Percentiles rank a stretch among this genome's conserved stretches.
Conservation (phyloP, 2,797 vertebrate species). For the Stomatorhinus walkeri region DNA sequence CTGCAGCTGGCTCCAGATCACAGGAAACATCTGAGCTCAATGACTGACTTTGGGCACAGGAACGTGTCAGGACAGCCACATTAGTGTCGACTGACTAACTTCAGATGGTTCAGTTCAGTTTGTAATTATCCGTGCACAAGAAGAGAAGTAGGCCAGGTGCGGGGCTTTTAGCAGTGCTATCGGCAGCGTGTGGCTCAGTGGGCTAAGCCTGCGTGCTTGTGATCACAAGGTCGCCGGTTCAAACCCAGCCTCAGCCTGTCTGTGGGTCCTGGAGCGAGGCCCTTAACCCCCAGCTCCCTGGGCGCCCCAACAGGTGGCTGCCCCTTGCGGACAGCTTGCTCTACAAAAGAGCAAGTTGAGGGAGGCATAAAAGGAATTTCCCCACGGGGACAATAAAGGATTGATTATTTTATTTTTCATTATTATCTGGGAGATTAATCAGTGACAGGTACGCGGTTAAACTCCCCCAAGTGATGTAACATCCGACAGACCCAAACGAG, state of each 20-base stretch:
- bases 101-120: not conserved
- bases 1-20: not conserved
- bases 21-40: not conserved
- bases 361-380: too few species aligned
- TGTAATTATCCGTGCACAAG: not conserved
- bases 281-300: too few species aligned
- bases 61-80: not conserved
- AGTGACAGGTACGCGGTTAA: not conserved
- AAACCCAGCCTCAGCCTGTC: too few species aligned
- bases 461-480: not conserved
- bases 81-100: not conserved
- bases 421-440: not conserved
- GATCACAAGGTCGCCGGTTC: too few species aligned
- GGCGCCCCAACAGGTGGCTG: too few species aligned
- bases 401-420: too few species aligned
- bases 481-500: not conserved
- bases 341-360: too few species aligned
- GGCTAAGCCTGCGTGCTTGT: too few species aligned
- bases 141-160: not conserved
- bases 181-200: too few species aligned
- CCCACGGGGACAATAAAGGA: too few species aligned
- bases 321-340: too few species aligned
- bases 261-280: too few species aligned
- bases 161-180: not conserved
- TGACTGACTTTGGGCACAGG: not conserved